These are phyloP conservation scores for Germaria angustata DNA, from an alignment of 2,888 invertebrate genomes.

Conservation along the genomic window DNA sequence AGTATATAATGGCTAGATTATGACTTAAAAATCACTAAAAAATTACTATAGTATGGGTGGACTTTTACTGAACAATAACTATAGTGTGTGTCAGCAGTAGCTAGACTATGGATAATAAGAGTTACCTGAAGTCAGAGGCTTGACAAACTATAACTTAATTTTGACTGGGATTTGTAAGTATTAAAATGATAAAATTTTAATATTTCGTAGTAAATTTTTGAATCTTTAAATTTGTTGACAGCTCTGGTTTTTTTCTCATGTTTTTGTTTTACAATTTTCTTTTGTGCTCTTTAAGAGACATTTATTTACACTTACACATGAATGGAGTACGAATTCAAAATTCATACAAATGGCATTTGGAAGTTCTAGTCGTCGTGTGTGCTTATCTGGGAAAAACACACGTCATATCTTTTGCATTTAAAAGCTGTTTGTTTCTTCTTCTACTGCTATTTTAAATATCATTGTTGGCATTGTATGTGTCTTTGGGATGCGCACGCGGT, in stretches of 20 bases:
- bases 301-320: conserved; percentile 29
- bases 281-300: conserved; percentile 17
- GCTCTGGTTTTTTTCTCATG: background rate
- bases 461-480: conserved; percentile 32
- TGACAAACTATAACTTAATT: too few species aligned
- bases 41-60: too few species aligned
- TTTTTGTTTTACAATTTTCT: conserved; percentile 41
- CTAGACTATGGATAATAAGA: too few species aligned
- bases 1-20: too few species aligned
- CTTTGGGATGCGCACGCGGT: conserved; percentile 61
- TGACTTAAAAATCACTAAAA: too few species aligned
- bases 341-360: conserved; percentile 59
- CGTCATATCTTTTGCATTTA: conserved; percentile 66
- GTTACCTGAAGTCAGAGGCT: too few species aligned
- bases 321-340: conserved; percentile 44
- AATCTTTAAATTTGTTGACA: background rate
- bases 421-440: conserved; percentile 50
- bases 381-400: conserved; percentile 66
- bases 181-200: too few species aligned
- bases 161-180: too few species aligned
- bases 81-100: too few species aligned
- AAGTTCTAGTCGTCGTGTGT: conserved; percentile 41
- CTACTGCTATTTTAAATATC: background rate
- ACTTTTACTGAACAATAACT: too few species aligned
- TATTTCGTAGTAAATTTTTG: too few species aligned